Conservation (phyloP, 92 coral and sea anemone species). For the Muricea muricata region DNA sequence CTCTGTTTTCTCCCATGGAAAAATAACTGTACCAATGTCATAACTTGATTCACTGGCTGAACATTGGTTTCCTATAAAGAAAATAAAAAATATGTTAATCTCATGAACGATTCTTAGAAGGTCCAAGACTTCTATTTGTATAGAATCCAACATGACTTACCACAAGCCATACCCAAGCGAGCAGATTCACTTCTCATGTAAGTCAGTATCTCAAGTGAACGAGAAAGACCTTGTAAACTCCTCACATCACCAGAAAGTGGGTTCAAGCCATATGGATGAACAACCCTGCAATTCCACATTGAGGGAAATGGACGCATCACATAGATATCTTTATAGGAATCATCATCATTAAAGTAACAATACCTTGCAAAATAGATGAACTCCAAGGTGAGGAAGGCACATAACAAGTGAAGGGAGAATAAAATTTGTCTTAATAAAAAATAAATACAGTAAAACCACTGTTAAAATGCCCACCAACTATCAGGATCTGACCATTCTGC, state of each 20-base stretch:
- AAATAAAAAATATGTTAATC: neutral
- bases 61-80: constrained; percentile 11
- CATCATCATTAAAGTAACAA: neutral
- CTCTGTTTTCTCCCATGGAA: constrained; percentile 29
- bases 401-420: neutral
- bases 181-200: constrained; percentile 16
- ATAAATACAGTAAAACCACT: no score
- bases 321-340: neutral
- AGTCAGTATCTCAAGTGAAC: constrained; percentile 32
- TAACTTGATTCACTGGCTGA: constrained; percentile 18
- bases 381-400: neutral
- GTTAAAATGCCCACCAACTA: neutral
- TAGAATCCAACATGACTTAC: neutral
- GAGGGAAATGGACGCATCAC: constrained; percentile 39
- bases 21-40: constrained; percentile 21
- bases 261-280: constrained; percentile 34
- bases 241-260: constrained; percentile 40
- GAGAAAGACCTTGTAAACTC: constrained; percentile 31
- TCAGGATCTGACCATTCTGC: constrained; percentile 12
- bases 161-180: neutral
- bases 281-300: constrained; percentile 38
- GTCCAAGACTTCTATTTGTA: neutral
- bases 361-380: constrained; percentile 15
- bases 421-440: neutral
- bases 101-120: neutral